These are phyloP conservation scores for Drosophila tsacasi DNA, from an alignment of 1,140 invertebrate species.

Conservation along the genomic window DNA sequence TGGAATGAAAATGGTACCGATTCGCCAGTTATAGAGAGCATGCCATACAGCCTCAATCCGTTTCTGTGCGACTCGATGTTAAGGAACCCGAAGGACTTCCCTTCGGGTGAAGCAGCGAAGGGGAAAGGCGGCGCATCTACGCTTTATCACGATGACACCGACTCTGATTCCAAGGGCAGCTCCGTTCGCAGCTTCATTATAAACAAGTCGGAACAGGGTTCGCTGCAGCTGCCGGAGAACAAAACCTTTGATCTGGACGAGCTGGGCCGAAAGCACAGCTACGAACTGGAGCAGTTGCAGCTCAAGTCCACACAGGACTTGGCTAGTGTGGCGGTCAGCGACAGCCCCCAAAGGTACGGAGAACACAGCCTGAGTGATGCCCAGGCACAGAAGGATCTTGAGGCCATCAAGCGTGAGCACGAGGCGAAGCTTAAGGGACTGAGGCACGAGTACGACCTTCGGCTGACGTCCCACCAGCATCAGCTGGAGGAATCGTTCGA, in stretches of 20 bases:
- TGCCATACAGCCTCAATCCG: slow-evolving; percentile 54
- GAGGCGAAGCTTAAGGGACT: slow-evolving; percentile 85
- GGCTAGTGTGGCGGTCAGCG: not conserved
- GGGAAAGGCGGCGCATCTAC: slow-evolving; percentile 51
- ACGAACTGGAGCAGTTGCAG: slow-evolving; percentile 84
- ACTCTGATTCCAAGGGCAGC: slow-evolving; percentile 87
- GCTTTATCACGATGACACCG: slow-evolving; percentile 78
- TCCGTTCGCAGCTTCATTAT: slow-evolving; percentile 81
- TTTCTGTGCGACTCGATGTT: slow-evolving; percentile 45
- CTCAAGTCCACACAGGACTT: slow-evolving; percentile 45
- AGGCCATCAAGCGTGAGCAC: slow-evolving; percentile 82
- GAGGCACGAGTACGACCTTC: slow-evolving; percentile 86
- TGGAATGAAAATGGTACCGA: slow-evolving; percentile 54
- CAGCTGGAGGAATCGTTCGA: slow-evolving; percentile 86
- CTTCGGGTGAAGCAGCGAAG: slow-evolving; percentile 7
- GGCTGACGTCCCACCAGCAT: slow-evolving; percentile 86
- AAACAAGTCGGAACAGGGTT: slow-evolving; percentile 75
- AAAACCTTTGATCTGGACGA: slow-evolving; percentile 77
- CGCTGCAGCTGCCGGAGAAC: slow-evolving; percentile 25
- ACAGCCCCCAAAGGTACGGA: slow-evolving; percentile 31
- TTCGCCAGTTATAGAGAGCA: slow-evolving; percentile 61
- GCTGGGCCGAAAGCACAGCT: slow-evolving; percentile 60
- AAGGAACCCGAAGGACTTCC: slow-evolving; percentile 15
- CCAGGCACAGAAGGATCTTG: slow-evolving; percentile 77
- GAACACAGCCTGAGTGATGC: slow-evolving; percentile 28